Evolutionary conservation across 1,140 invertebrate genomes (phyloP).

Genomic region (Popillia japonica): DNA sequence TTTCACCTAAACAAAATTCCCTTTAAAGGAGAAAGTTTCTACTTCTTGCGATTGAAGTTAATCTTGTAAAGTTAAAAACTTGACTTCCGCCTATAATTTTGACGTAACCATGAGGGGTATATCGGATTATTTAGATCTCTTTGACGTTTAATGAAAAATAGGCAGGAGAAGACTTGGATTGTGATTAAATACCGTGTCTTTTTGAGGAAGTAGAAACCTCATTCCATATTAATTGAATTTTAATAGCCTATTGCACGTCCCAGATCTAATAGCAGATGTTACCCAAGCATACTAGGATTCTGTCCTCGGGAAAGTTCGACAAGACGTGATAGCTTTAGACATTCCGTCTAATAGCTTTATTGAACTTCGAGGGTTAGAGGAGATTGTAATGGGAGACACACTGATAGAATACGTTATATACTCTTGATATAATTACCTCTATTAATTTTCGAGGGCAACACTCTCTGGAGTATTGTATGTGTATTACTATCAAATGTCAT

Average conservation of each 20-base stretch:
- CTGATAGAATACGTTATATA: neutral
- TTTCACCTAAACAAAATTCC: slow-evolving; percentile 14
- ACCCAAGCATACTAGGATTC: neutral
- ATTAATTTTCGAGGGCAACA: neutral
- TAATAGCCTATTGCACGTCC: slow-evolving; percentile 6
- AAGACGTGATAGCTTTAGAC: slow-evolving; percentile 8
- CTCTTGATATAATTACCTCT: neutral
- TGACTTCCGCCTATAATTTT: slow-evolving; percentile 1
- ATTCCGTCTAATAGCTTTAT: neutral
- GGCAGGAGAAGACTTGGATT: neutral
- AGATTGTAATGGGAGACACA: neutral
- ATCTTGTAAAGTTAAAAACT: neutral
- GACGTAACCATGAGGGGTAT: neutral
- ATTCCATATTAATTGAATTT: neutral
- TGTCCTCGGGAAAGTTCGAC: neutral
- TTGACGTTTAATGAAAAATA: no score
- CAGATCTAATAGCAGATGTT: neutral
- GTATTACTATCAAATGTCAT: no score
- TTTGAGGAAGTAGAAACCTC: no score
- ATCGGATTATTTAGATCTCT: no score
- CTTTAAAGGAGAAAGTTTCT: neutral
- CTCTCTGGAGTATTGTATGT: no score
- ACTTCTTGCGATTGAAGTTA: neutral
- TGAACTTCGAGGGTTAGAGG: neutral
- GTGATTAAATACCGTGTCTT: neutral